Evolutionary conservation across 2,113 vertebrate genomes (phyloP).

Genomic region (Bujurquina vittata): DNA sequence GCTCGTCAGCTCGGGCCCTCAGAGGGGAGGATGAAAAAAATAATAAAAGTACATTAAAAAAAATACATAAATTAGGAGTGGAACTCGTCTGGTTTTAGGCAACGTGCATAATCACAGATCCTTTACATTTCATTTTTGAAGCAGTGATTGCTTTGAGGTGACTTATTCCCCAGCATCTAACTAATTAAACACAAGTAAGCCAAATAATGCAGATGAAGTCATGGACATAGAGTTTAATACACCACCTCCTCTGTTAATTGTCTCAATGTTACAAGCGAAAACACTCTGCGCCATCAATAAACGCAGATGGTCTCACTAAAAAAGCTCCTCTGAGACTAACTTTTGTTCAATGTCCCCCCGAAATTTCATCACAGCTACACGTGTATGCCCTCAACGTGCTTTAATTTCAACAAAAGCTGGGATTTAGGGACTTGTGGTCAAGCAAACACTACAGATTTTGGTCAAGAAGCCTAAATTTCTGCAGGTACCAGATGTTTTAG

Average conservation of each 20-base stretch:
- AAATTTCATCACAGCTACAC: background rate
- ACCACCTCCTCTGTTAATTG: background rate
- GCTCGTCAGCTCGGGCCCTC: slow-evolving; percentile 24
- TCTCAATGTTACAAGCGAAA: background rate
- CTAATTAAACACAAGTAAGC: background rate
- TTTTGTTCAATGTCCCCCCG: background rate
- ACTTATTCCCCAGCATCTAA: background rate
- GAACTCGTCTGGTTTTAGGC: background rate
- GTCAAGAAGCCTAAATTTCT: background rate
- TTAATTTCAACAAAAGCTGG: background rate
- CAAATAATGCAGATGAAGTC: background rate
- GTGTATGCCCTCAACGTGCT: background rate
- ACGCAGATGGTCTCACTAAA: background rate
- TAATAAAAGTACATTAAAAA: slow-evolving; percentile 15
- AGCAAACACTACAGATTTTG: background rate
- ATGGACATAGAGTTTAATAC: too few relatives aligned
- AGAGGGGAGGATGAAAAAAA: background rate
- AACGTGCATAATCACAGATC: background rate
- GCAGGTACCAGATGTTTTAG: background rate
- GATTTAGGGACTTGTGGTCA: background rate
- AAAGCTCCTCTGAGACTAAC: background rate
- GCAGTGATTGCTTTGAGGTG: background rate
- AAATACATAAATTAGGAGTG: slow-evolving; percentile 7
- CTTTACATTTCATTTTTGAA: background rate
- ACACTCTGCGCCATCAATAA: background rate